phyloP scores from a whole-genome alignment of 2,888 invertebrate genomes.

The Caenorhabditis afra region DNA sequence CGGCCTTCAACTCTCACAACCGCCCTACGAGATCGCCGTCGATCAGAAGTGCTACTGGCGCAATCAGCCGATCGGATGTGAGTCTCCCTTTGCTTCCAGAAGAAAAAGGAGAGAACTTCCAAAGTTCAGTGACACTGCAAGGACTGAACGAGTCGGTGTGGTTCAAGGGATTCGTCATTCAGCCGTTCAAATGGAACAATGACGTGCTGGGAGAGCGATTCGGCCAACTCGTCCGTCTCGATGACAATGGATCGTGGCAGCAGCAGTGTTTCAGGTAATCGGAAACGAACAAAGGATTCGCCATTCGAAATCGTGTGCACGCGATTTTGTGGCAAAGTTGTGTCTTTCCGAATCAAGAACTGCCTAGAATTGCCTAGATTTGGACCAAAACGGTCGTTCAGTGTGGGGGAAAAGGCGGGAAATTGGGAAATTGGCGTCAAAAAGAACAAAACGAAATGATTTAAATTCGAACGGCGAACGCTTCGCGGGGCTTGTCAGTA shows the following conservation, averaged over 20 bases:
- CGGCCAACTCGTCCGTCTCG: slow-evolving; percentile 77
- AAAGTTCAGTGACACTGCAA: slow-evolving; percentile 73
- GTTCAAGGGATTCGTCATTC: slow-evolving; percentile 79
- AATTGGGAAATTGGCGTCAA: no score
- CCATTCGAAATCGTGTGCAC: no score
- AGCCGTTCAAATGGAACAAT: slow-evolving; percentile 77
- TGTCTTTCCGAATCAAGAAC: no score
- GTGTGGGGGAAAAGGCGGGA: no score
- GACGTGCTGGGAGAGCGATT: slow-evolving; percentile 72
- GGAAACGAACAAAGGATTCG: no score
- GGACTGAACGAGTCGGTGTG: slow-evolving; percentile 74
- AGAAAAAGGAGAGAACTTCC: not conserved
- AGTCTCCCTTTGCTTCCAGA: slow-evolving; percentile 33
- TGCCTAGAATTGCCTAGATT: no score
- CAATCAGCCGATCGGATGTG: slow-evolving; percentile 77
- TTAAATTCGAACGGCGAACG: no score
- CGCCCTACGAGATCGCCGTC: slow-evolving; percentile 76
- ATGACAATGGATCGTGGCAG: slow-evolving; percentile 79
- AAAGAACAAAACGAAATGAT: no score
- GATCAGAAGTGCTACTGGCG: slow-evolving; percentile 78
- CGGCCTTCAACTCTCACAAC: slow-evolving; percentile 72
- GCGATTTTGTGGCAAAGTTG: no score
- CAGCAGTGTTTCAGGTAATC: slow-evolving; percentile 78
- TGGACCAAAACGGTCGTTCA: no score
- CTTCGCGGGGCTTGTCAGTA: no score